These are phyloP conservation scores for Lacerta bilineata DNA, from an alignment of 2,797 vertebrate genomes.

Conservation along the genomic window DNA sequence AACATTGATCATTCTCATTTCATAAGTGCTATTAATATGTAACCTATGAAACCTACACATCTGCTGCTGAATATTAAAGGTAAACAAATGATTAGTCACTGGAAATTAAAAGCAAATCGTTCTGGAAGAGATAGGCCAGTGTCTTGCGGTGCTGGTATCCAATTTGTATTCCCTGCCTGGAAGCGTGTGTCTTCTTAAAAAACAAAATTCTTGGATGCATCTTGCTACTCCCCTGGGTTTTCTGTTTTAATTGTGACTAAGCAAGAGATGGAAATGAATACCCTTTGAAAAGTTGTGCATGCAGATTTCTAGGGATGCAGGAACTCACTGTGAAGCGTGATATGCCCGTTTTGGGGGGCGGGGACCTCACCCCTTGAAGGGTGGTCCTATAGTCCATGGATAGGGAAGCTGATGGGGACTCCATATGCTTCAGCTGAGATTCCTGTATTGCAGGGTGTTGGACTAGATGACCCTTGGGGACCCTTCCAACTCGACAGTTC, in stretches of 20 bases:
- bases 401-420: too few species aligned
- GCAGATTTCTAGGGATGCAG: constrained; percentile 35
- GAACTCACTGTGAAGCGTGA: neutral
- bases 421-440: too few species aligned
- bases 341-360: too few species aligned
- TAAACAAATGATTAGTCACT: constrained; percentile 65
- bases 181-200: constrained; percentile 45
- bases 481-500: too few species aligned
- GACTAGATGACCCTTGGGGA: too few species aligned
- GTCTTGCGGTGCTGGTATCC: constrained; percentile 57
- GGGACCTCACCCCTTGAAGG: too few species aligned
- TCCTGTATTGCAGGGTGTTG: too few species aligned
- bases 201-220: neutral
- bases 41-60: constrained; percentile 7
- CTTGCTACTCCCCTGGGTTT: neutral
- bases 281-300: neutral
- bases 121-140: constrained; percentile 65
- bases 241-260: neutral
- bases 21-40: neutral
- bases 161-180: constrained; percentile 66
- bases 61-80: constrained; percentile 58
- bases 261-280: constrained; percentile 17
- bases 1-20: constrained; percentile 8
- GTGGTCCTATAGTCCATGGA: too few species aligned
- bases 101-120: constrained; percentile 70